A percentile compares a stretch with the other conserved stretches of the same genome.
These are phyloP conservation scores for Parazoanthus atlanticus DNA, from an alignment of 92 coral and sea anemone species.

Conservation along the genomic window DNA sequence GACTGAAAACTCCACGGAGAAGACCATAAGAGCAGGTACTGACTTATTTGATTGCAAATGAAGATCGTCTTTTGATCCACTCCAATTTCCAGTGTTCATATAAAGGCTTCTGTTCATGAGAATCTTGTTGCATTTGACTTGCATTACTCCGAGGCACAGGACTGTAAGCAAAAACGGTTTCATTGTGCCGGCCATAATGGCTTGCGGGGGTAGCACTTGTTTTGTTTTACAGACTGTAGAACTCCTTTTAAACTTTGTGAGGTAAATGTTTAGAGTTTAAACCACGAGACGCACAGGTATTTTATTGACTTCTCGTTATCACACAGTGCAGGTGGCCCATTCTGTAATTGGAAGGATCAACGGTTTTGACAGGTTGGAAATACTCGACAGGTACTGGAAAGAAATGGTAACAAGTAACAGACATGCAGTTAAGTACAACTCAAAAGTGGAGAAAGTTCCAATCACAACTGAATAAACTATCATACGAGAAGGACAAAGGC, in stretches of 20 bases:
- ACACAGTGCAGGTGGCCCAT: conserved; percentile 14
- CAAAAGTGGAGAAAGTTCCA: no score
- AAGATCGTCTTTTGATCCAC: conserved; percentile 18
- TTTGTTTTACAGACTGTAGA: background rate
- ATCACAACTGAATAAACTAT: no score
- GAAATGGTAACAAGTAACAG: background rate
- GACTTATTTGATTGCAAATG: conserved; percentile 35
- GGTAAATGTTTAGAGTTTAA: conserved; percentile 3
- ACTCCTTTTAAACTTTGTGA: background rate
- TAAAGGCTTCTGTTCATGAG: conserved; percentile 23
- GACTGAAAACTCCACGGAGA: conserved; percentile 40
- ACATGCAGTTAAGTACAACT: no score
- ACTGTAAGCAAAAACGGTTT: background rate
- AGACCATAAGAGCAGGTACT: conserved; percentile 28
- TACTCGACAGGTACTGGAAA: background rate
- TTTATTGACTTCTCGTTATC: background rate
- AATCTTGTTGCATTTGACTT: background rate
- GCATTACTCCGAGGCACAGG: conserved; percentile 22
- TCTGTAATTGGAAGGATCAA: conserved; percentile 1
- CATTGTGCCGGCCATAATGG: background rate
- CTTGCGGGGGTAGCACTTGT: background rate
- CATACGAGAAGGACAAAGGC: no score
- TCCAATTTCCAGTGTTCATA: background rate
- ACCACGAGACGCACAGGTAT: conserved; percentile 23
- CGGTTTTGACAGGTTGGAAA: background rate